Conservation (phyloP, 2,797 vertebrate genomes). For the Sebastes elongatus region DNA sequence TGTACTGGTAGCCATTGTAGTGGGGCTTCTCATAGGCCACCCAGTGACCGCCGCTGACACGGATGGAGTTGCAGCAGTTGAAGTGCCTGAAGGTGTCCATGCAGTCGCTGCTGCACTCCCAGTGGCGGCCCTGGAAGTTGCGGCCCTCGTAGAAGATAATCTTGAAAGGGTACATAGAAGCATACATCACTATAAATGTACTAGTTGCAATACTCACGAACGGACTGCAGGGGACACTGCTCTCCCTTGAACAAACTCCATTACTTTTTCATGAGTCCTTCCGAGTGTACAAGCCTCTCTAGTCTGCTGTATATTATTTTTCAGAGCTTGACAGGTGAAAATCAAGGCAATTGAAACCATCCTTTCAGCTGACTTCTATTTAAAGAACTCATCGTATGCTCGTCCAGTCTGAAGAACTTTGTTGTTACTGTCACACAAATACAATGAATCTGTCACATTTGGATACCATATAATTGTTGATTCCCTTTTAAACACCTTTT, state of each 20-base stretch:
- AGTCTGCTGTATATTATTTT: conserved; percentile 8
- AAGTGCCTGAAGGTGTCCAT: conserved; percentile 82
- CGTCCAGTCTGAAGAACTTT: background rate
- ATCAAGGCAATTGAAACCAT: conserved; percentile 16
- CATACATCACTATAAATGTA: background rate
- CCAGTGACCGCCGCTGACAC: conserved; percentile 80
- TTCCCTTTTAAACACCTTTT: background rate
- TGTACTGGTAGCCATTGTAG: conserved; percentile 84
- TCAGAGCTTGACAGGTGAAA: conserved; percentile 29
- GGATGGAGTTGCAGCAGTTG: conserved; percentile 83
- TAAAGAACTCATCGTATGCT: background rate
- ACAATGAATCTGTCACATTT: conserved; percentile 8
- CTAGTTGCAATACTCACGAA: conserved; percentile 16
- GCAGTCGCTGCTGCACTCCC: conserved; percentile 83
- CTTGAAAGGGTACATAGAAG: conserved; percentile 56
- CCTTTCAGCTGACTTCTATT: conserved; percentile 20
- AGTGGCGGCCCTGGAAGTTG: conserved; percentile 83
- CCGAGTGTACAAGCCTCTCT: background rate
- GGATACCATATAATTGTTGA: background rate
- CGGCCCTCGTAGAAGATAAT: conserved; percentile 84
- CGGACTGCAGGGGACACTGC: conserved; percentile 68
- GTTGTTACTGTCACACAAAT: conserved; percentile 5
- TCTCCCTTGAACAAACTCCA: conserved; percentile 56
- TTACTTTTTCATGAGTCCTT: conserved; percentile 7
- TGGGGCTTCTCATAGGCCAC: conserved; percentile 83